A percentile compares a stretch with the other conserved stretches of the same genome.
These are phyloP conservation scores for Anastrepha ludens DNA, from an alignment of 1,140 invertebrate species.

Conservation along the genomic window DNA sequence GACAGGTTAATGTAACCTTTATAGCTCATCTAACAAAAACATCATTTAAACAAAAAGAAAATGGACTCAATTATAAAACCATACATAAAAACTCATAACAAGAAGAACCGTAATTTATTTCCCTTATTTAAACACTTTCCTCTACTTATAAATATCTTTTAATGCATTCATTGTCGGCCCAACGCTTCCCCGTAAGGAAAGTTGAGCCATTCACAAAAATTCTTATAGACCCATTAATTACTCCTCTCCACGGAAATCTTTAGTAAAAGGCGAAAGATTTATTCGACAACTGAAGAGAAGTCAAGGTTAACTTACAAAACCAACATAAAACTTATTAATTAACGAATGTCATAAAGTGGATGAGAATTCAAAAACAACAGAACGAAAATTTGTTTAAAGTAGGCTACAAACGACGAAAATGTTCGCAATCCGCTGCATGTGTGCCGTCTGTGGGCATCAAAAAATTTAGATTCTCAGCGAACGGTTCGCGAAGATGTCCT, in stretches of 20 bases:
- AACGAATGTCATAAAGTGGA: background rate
- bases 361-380: background rate
- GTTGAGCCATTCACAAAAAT: background rate
- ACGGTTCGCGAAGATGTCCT: too few species aligned
- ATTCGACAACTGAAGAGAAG: conserved; percentile 74
- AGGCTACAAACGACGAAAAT: too few species aligned
- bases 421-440: too few species aligned
- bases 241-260: conserved; percentile 75
- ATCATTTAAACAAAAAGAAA: too few species aligned
- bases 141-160: background rate
- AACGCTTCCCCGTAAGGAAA: background rate
- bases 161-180: background rate
- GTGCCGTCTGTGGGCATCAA: too few species aligned
- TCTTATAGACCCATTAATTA: background rate
- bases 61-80: too few species aligned
- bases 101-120: too few species aligned
- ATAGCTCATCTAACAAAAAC: too few species aligned
- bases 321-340: background rate
- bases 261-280: conserved; percentile 77
- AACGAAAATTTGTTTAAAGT: background rate
- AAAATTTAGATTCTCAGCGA: too few species aligned
- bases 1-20: too few species aligned
- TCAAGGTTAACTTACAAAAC: background rate
- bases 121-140: too few species aligned
- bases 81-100: too few species aligned